These are phyloP conservation scores for Apotomis betuletana DNA, from an alignment of 2,888 invertebrate species.

Conservation along the genomic window DNA sequence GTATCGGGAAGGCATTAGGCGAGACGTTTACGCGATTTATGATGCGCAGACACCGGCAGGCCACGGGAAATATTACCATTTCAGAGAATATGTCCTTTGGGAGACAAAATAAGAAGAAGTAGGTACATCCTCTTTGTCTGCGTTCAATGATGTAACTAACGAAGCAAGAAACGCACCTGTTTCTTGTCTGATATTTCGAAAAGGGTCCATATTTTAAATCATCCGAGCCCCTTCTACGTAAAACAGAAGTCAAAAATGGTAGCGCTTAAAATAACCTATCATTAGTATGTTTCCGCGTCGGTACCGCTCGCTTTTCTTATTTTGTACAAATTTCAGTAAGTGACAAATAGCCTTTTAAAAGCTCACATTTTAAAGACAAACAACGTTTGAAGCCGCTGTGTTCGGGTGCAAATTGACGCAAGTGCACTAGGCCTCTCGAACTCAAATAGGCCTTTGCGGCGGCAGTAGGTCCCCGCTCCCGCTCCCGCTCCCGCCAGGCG, in stretches of 20 bases:
- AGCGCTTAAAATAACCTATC: not conserved
- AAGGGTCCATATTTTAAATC: too few species aligned
- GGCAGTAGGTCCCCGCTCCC: not conserved
- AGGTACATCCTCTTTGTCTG: too few species aligned
- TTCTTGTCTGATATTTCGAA: too few species aligned
- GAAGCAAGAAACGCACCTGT: too few species aligned
- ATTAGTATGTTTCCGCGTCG: not conserved
- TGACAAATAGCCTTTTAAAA: not conserved
- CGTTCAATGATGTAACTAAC: too few species aligned
- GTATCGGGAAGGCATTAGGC: slow-evolving; percentile 32
- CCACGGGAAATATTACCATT: slow-evolving; percentile 17
- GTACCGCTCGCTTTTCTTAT: not conserved
- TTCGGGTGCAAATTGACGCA: not conserved
- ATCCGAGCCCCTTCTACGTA: not conserved
- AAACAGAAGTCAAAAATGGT: not conserved
- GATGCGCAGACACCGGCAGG: slow-evolving; percentile 26
- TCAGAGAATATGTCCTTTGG: not conserved
- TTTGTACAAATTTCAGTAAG: not conserved
- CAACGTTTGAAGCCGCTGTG: not conserved
- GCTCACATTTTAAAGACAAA: not conserved
- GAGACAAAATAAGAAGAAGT: too few species aligned
- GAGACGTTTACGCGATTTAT: slow-evolving; percentile 32
- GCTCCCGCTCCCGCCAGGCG: not conserved
- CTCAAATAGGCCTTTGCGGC: not conserved
- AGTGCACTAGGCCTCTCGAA: not conserved